Evolutionary conservation across 2,797 vertebrate genomes (phyloP).

Genomic region (Tachyglossus aculeatus): DNA sequence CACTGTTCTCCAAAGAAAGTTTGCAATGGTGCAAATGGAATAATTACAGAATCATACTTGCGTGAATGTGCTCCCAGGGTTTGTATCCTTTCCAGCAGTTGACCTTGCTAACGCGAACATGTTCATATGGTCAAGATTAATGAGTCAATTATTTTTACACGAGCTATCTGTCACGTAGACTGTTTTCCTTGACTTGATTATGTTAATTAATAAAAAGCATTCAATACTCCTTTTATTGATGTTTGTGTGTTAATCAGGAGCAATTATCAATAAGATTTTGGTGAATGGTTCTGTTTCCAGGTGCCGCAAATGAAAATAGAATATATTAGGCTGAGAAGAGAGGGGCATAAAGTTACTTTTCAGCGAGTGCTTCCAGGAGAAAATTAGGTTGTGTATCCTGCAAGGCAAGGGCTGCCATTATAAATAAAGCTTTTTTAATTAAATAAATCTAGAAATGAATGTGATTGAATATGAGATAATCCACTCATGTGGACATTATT

Average conservation of each 20-base stretch:
- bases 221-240: slow-evolving; percentile 63
- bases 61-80: slow-evolving; percentile 24
- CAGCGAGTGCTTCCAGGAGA: slow-evolving; percentile 32
- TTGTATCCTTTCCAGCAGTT: slow-evolving; percentile 56
- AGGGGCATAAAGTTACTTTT: slow-evolving; percentile 37
- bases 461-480: slow-evolving; percentile 52
- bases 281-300: slow-evolving; percentile 48
- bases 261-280: slow-evolving; percentile 66
- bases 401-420: slow-evolving; percentile 37
- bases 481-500: slow-evolving; percentile 49
- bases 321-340: slow-evolving; percentile 48
- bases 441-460: slow-evolving; percentile 54
- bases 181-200: slow-evolving; percentile 71
- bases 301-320: slow-evolving; percentile 56
- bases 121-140: slow-evolving; percentile 75
- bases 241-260: slow-evolving; percentile 67
- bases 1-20: slow-evolving; percentile 16
- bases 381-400: slow-evolving; percentile 35
- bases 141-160: slow-evolving; percentile 77
- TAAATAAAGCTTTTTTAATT: slow-evolving; percentile 42
- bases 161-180: slow-evolving; percentile 67
- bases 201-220: slow-evolving; percentile 73
- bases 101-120: slow-evolving; percentile 70
- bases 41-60: slow-evolving; percentile 49
- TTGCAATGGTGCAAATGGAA: slow-evolving; percentile 29